Evolutionary conservation across 2,113 vertebrate genomes (phyloP).

Genomic region (Chloroceryle aenea): DNA sequence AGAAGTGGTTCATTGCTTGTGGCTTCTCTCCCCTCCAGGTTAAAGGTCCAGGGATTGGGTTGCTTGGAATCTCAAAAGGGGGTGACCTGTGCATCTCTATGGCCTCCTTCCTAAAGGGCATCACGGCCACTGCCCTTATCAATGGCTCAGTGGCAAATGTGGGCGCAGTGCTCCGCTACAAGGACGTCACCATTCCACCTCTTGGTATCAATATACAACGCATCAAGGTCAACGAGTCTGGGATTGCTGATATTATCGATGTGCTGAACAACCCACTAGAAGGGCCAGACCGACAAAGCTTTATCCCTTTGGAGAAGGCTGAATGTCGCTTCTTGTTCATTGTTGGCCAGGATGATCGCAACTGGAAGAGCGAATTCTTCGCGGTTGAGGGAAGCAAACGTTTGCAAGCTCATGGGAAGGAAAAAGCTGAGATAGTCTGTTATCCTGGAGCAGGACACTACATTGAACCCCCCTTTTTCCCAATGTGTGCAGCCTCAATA

Average conservation of each 20-base stretch:
- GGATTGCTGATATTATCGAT: conserved; percentile 77
- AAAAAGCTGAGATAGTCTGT: conserved; percentile 77
- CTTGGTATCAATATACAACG: neutral
- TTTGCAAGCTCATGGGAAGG: conserved; percentile 80
- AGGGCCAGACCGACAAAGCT: conserved; percentile 64
- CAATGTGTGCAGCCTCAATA: conserved; percentile 78
- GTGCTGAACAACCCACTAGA: conserved; percentile 68
- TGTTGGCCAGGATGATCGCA: conserved; percentile 86
- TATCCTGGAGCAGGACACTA: conserved; percentile 90
- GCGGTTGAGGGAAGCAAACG: conserved; percentile 75
- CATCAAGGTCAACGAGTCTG: conserved; percentile 53
- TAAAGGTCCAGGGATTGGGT: conserved; percentile 80
- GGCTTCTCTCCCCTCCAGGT: conserved; percentile 64
- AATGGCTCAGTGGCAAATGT: conserved; percentile 82
- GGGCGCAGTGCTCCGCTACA: conserved; percentile 69
- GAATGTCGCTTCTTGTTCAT: conserved; percentile 84
- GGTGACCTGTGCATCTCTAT: conserved; percentile 85
- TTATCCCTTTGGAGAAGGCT: conserved; percentile 87
- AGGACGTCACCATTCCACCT: conserved; percentile 75
- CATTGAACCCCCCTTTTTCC: conserved; percentile 87
- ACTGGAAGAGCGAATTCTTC: conserved; percentile 87
- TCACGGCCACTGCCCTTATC: conserved; percentile 83
- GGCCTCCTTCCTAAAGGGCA: conserved; percentile 85
- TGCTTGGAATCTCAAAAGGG: conserved; percentile 87
- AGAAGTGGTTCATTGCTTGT: neutral